These are phyloP conservation scores for Mastomys natalensis DNA, from an alignment of 2,113 vertebrate genomes.

Conservation along the genomic window DNA sequence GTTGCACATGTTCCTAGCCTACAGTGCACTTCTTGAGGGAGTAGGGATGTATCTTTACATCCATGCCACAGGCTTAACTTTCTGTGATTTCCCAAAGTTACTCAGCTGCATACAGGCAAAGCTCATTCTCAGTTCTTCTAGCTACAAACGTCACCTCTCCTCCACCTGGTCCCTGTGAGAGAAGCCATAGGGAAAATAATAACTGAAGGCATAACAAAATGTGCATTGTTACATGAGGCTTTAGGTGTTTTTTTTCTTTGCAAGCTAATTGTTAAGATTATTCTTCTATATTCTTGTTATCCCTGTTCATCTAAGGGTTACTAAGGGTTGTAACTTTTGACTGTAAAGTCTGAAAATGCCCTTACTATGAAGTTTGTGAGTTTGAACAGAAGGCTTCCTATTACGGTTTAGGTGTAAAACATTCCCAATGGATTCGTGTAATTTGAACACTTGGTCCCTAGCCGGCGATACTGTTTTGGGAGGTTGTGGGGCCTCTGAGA, in stretches of 20 bases:
- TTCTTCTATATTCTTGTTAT: slow-evolving; percentile 45
- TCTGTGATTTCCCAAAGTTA: background rate
- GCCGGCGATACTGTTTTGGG: background rate
- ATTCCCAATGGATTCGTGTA: background rate
- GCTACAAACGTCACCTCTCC: background rate
- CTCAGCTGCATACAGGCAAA: background rate
- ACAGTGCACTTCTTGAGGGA: background rate
- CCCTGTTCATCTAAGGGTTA: slow-evolving; percentile 7
- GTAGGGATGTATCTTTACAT: background rate
- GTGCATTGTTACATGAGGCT: background rate
- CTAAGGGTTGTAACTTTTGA: background rate
- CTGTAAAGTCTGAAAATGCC: background rate
- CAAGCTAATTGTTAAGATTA: background rate
- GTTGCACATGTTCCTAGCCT: background rate
- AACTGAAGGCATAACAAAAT: slow-evolving; percentile 31
- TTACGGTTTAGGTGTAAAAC: background rate
- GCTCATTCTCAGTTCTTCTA: background rate
- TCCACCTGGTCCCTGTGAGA: background rate
- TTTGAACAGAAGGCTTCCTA: background rate
- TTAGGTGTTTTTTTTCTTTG: slow-evolving; percentile 22
- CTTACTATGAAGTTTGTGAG: background rate
- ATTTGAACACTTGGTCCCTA: background rate
- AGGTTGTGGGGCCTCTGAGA: background rate
- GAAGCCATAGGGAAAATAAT: background rate
- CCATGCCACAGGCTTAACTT: background rate